These are phyloP conservation scores for Anabas testudineus DNA, from an alignment of 2,797 vertebrate genomes.

Conservation along the genomic window DNA sequence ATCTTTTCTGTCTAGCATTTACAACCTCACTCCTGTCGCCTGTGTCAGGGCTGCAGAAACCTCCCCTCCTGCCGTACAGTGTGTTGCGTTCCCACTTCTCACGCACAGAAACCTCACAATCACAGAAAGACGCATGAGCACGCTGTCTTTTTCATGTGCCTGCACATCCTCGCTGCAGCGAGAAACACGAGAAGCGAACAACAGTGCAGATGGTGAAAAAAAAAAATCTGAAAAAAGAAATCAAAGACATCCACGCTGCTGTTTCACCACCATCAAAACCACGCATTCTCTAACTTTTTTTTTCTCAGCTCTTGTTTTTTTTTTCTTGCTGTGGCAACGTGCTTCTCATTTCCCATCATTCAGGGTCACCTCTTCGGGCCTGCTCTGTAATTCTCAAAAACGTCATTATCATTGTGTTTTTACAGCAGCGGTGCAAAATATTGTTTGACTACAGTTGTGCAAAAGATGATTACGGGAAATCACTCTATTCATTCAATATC, in stretches of 20 bases:
- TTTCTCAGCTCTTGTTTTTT: constrained; percentile 5
- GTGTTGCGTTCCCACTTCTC: constrained; percentile 41
- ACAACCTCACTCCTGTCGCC: constrained; percentile 44
- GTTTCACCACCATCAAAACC: constrained; percentile 29
- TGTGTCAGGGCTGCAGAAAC: constrained; percentile 13
- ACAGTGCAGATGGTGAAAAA: constrained; percentile 48
- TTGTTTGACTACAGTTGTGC: constrained; percentile 27
- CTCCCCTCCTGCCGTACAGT: neutral
- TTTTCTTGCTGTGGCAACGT: constrained; percentile 42
- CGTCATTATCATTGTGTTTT: constrained; percentile 47
- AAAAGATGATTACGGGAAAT: constrained; percentile 20
- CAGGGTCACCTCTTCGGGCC: constrained; percentile 56
- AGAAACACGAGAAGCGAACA: constrained; percentile 50
- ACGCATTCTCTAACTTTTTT: constrained; percentile 45
- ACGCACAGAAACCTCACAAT: constrained; percentile 10
- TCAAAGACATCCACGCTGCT: constrained; percentile 57
- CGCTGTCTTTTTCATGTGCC: neutral
- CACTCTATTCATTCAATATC: constrained; percentile 20
- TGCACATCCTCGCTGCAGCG: neutral
- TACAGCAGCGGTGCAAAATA: constrained; percentile 32
- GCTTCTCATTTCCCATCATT: constrained; percentile 76
- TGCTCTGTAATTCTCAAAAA: constrained; percentile 60
- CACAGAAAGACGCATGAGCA: neutral
- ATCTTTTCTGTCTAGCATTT: constrained; percentile 25
- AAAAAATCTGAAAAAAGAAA: neutral